Base-by-base conservation (phyloP, 2,113 vertebrate genomes). In the Phyllostomus hastatus region DNA sequence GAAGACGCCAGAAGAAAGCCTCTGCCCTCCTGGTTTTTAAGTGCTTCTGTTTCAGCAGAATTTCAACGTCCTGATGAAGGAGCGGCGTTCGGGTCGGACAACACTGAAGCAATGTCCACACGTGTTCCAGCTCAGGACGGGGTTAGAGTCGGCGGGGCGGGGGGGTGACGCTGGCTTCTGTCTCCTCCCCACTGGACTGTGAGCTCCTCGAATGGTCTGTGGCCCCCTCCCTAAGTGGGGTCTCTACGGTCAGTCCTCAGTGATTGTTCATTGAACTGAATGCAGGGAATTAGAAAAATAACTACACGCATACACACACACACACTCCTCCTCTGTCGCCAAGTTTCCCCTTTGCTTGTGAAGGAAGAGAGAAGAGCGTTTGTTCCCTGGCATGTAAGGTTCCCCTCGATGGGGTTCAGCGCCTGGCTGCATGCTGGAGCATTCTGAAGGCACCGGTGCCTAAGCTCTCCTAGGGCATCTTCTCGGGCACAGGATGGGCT, bases 111-210 rank as follows among this genome's bases (percentile, higher is more conserved):
- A 12, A 0, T 2, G 17, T 31, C 38, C 11, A 5, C 24, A 20
- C 3, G 5, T 0, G 0, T 5, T 1, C 4, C 2, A 38, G 70
- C 31, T 61, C 10, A 2, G 52, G 57, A 19, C 2, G 15, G 26
- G 28, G 33, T 52, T 12, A 43, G 46, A 4, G 2, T 22, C 48
- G 10, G 31, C n/a, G n/a, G n/a, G n/a, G n/a, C n/a, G 38, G 79
- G 64, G 24, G 81, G 31, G 3, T 1, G n/a, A 22, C 12, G 0
- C 59, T 31, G 7, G 50, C 48, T 31, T 50, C 48, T 19, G 10
- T 20, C 57, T 92, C 57, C 5, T 15, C 38, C 1, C 52, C 46
- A 38, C 35, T 2, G 10, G 10, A 20, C 80, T 16, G 14, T 8
- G 35, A 9, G 43, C 19, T 3, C 52, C 69, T 52, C 1, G 1